These are phyloP conservation scores for Pterophyllum scalare DNA, from an alignment of 2,113 vertebrate species.

Conservation along the genomic window DNA sequence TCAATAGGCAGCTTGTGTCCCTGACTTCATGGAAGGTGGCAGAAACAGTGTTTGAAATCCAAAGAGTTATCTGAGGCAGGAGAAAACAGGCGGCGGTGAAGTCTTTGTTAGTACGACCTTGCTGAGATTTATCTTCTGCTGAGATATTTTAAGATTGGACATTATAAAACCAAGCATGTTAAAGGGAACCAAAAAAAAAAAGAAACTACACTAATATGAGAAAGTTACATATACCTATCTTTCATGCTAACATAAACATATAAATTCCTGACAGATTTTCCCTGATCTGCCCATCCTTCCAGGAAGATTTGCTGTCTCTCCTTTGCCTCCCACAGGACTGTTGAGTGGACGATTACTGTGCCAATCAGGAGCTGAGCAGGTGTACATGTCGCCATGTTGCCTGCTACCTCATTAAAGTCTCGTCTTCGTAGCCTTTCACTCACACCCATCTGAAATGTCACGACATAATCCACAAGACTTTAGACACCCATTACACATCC, in stretches of 20 bases:
- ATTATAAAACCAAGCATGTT: conserved; percentile 9
- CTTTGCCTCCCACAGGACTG: conserved; percentile 14
- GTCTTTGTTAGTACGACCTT: conserved; percentile 67
- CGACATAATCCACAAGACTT: conserved; percentile 45
- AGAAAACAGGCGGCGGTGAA: conserved; percentile 42
- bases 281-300: conserved; percentile 51
- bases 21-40: conserved; percentile 58
- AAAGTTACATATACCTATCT: conserved; percentile 6
- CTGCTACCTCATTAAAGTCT: conserved; percentile 65
- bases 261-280: conserved; percentile 36
- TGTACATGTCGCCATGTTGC: conserved; percentile 51
- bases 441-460: conserved; percentile 36
- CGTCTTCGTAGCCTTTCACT: conserved; percentile 47
- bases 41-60: conserved; percentile 59
- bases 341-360: conserved; percentile 40
- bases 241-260: conserved; percentile 44
- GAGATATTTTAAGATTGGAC: conserved; percentile 25
- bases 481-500: conserved; percentile 11
- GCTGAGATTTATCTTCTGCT: conserved; percentile 47
- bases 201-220: conserved; percentile 4
- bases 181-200: conserved; percentile 16
- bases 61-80: conserved; percentile 57
- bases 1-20: conserved; percentile 67
- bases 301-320: conserved; percentile 41
- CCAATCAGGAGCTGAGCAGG: conserved; percentile 62